Percentiles rank a stretch among this genome's conserved stretches.
Conservation (phyloP, 64 coral and sea anemone species). For the Montipora cactus region DNA sequence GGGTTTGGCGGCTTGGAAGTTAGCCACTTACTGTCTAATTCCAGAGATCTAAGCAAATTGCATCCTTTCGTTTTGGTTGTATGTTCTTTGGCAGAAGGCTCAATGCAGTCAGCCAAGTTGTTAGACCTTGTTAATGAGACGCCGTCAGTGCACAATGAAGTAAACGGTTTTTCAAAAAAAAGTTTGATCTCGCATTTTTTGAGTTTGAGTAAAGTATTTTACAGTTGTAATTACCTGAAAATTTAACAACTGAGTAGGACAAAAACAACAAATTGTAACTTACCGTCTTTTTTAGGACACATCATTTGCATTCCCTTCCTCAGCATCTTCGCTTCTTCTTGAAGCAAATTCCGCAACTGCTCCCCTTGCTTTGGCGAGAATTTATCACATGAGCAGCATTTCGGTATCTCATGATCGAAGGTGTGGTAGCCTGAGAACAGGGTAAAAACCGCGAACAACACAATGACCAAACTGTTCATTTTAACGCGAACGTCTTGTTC, state of each 20-base stretch:
- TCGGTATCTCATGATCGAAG: neutral
- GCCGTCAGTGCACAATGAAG: too few relatives aligned
- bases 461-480: neutral
- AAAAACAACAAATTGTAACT: neutral
- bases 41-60: too few relatives aligned
- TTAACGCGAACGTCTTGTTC: neutral
- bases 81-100: too few relatives aligned
- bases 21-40: neutral
- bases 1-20: neutral
- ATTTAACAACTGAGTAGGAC: too few relatives aligned
- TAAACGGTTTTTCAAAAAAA: too few relatives aligned
- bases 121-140: too few relatives aligned
- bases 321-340: neutral
- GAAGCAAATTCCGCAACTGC: neutral
- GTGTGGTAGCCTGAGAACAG: neutral
- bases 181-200: too few relatives aligned
- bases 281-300: conserved; percentile 40
- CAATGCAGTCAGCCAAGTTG: too few relatives aligned
- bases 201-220: too few relatives aligned
- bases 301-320: conserved; percentile 44
- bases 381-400: neutral
- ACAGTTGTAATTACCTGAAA: too few relatives aligned
- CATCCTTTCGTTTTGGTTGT: too few relatives aligned
- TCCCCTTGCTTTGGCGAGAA: neutral
- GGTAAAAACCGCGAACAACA: neutral